phyloP scores from a whole-genome alignment of 2,888 invertebrate genomes.

The Agrilus cyanescens region DNA sequence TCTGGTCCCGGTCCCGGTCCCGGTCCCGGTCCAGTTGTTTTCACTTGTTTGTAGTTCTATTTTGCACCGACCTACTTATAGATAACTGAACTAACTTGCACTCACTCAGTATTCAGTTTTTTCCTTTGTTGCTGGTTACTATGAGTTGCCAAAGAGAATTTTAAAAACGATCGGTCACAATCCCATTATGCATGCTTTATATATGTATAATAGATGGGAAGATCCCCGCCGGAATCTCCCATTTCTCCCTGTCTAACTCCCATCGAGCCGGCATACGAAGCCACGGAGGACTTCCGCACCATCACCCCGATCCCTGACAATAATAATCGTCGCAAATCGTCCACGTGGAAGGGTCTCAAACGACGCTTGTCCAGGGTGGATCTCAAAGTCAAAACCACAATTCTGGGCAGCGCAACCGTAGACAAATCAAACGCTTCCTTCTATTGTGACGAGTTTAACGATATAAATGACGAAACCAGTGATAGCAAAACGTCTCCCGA shows the following conservation, averaged over 20 bases:
- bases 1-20: no score
- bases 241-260: constrained; percentile 37
- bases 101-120: not conserved
- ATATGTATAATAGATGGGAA: constrained; percentile 26
- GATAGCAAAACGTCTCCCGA: constrained; percentile 29
- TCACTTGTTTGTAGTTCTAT: no score
- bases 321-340: constrained; percentile 45
- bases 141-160: constrained; percentile 23
- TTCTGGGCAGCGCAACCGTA: constrained; percentile 28
- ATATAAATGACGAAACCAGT: constrained; percentile 15
- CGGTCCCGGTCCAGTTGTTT: no score
- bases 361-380: constrained; percentile 72
- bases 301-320: constrained; percentile 28
- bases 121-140: constrained; percentile 27
- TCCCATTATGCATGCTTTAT: no score
- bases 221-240: constrained; percentile 31
- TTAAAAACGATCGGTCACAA: no score
- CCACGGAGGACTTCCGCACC: constrained; percentile 30
- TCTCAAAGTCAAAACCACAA: constrained; percentile 58
- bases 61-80: no score
- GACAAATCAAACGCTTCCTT: constrained; percentile 36
- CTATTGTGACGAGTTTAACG: constrained; percentile 26
- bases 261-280: constrained; percentile 38
- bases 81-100: no score
- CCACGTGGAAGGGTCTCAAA: constrained; percentile 69